Percentiles rank a stretch among this genome's conserved stretches.
These are phyloP conservation scores for Acleris laterana DNA, from an alignment of 2,888 invertebrate genomes.

Conservation along the genomic window DNA sequence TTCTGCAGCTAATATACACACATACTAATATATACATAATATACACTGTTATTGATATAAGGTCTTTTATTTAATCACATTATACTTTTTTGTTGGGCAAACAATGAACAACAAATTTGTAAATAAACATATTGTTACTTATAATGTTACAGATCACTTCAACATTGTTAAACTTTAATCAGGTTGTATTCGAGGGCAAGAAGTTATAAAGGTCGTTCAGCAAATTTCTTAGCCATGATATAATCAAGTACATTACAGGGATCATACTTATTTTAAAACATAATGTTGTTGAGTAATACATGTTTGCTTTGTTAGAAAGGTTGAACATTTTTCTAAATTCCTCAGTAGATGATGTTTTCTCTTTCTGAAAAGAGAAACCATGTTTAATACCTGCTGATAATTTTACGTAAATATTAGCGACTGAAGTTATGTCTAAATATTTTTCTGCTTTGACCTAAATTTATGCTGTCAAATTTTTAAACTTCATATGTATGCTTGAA, in stretches of 20 bases:
- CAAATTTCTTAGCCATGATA: conserved; percentile 46
- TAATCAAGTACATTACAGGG: conserved; percentile 50
- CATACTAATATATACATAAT: no score
- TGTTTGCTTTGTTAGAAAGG: conserved; percentile 39
- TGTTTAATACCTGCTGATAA: no score
- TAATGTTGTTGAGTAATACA: conserved; percentile 35
- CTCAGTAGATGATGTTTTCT: conserved; percentile 44
- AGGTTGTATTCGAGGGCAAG: background rate
- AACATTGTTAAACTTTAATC: background rate
- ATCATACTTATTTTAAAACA: conserved; percentile 53
- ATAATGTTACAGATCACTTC: background rate
- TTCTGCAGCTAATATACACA: conserved; percentile 63
- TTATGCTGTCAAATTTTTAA: no score
- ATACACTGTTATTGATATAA: conserved; percentile 20
- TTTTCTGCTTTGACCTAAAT: no score
- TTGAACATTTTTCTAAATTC: conserved; percentile 56
- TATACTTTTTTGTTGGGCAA: conserved; percentile 9
- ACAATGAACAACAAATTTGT: conserved; percentile 14
- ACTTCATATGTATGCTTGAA: no score
- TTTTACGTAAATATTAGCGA: background rate
- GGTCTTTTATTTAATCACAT: background rate
- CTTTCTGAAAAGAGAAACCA: conserved; percentile 46
- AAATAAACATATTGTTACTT: background rate
- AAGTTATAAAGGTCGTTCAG: background rate
- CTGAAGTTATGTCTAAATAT: no score